phyloP scores from a whole-genome alignment of 2,888 invertebrate genomes.

The Meiosimyza platycephala region DNA sequence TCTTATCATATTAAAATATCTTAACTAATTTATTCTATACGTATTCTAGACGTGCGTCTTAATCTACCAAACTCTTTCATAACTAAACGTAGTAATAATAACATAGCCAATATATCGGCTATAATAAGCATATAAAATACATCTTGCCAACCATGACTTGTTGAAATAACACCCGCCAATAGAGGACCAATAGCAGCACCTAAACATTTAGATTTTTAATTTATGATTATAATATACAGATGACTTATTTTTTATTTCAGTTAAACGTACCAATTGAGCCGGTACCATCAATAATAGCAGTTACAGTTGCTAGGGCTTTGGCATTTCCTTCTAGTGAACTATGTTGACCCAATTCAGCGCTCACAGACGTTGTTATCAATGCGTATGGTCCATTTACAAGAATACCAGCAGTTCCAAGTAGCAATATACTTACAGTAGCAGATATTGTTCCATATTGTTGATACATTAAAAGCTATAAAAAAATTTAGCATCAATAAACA shows the following conservation, averaged over 20 bases:
- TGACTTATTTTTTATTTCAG: background rate
- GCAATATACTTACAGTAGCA: conserved; percentile 72
- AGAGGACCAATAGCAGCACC: conserved; percentile 95
- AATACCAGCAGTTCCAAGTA: conserved; percentile 81
- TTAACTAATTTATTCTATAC: conserved; percentile 54
- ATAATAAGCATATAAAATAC: conserved; percentile 92
- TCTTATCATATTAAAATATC: background rate
- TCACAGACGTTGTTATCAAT: conserved; percentile 95
- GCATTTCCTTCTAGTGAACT: conserved; percentile 84
- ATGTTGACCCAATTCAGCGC: conserved; percentile 92
- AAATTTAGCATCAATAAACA: conserved; percentile 21
- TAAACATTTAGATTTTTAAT: conserved; percentile 33
- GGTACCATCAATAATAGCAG: conserved; percentile 97
- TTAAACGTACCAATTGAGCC: conserved; percentile 70
- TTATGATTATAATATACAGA: background rate
- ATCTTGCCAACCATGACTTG: conserved; percentile 78
- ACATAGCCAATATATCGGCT: conserved; percentile 82
- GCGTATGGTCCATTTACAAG: conserved; percentile 97
- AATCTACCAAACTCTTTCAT: conserved; percentile 65
- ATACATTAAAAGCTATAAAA: conserved; percentile 81
- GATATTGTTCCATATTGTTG: conserved; percentile 77
- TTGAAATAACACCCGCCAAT: conserved; percentile 84
- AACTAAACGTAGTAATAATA: conserved; percentile 74
- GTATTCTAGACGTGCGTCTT: conserved; percentile 57
- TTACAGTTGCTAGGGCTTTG: conserved; percentile 94